A percentile compares a stretch with the other conserved stretches of the same genome.
These are phyloP conservation scores for Eupsilia transversa DNA, from an alignment of 2,888 invertebrate genomes.

Conservation along the genomic window DNA sequence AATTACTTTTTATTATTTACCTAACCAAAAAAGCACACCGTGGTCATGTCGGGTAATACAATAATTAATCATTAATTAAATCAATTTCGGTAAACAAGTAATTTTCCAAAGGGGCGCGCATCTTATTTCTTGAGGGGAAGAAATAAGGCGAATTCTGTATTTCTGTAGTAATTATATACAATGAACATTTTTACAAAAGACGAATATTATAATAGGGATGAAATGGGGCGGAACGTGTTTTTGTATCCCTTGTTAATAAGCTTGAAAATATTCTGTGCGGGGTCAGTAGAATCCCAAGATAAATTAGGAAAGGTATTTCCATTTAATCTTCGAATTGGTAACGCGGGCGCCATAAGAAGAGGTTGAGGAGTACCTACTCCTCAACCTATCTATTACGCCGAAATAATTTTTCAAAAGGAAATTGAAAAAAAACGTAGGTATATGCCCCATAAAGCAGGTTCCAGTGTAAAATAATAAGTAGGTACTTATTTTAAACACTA, in stretches of 20 bases:
- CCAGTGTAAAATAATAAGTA: no score
- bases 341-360: conserved; percentile 3
- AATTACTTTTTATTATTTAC: no score
- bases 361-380: neutral
- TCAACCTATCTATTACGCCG: neutral
- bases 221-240: conserved; percentile 46
- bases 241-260: conserved; percentile 37
- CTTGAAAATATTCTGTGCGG: conserved; percentile 5
- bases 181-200: conserved; percentile 51
- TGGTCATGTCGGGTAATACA: neutral
- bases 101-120: conserved; percentile 23
- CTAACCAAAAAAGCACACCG: neutral
- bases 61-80: conserved; percentile 27
- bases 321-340: conserved; percentile 22
- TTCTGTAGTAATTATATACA: conserved; percentile 35
- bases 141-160: conserved; percentile 40
- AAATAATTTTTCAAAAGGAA: neutral
- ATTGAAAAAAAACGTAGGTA: neutral
- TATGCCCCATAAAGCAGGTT: neutral
- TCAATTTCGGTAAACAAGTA: conserved; percentile 9
- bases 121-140: conserved; percentile 37
- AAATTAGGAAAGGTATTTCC: conserved; percentile 20
- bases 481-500: no score
- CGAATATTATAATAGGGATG: conserved; percentile 47
- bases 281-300: conserved; percentile 8